These are phyloP conservation scores for Miichthys miiuy DNA, from an alignment of 2,797 vertebrate genomes.

Conservation along the genomic window DNA sequence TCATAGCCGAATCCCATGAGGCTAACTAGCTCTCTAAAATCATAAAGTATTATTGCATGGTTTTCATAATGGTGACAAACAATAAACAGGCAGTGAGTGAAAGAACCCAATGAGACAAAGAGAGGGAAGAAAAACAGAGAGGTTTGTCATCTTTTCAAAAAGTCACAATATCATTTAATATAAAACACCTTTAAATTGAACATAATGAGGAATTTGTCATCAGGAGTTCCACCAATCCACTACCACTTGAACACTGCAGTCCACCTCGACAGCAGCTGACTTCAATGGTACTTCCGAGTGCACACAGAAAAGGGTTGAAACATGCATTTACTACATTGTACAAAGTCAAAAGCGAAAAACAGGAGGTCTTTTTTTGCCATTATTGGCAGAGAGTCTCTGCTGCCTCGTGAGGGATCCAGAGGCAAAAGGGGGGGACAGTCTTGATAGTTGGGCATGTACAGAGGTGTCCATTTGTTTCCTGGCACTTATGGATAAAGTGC, in stretches of 20 bases:
- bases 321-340: conserved; percentile 88
- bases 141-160: conserved; percentile 82
- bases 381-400: conserved; percentile 74
- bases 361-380: conserved; percentile 71
- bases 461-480: conserved; percentile 83
- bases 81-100: conserved; percentile 25
- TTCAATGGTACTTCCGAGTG: conserved; percentile 75
- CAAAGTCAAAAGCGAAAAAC: conserved; percentile 80
- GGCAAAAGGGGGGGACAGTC: conserved; percentile 78
- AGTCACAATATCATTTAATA: conserved; percentile 90
- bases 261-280: conserved; percentile 63
- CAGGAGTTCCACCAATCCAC: conserved; percentile 71
- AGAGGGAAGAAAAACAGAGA: conserved; percentile 64
- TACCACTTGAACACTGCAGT: conserved; percentile 67
- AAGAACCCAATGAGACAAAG: conserved; percentile 38
- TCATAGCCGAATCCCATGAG: conserved; percentile 62
- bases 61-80: conserved; percentile 68
- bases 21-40: conserved; percentile 57
- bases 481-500: conserved; percentile 81
- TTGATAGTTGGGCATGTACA: conserved; percentile 85
- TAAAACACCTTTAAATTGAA: conserved; percentile 87
- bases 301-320: conserved; percentile 85
- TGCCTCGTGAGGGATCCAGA: conserved; percentile 71
- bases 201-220: conserved; percentile 78
- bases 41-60: conserved; percentile 71